Conservation (phyloP, 1,140 invertebrate species). For the Drosophila tani region DNA sequence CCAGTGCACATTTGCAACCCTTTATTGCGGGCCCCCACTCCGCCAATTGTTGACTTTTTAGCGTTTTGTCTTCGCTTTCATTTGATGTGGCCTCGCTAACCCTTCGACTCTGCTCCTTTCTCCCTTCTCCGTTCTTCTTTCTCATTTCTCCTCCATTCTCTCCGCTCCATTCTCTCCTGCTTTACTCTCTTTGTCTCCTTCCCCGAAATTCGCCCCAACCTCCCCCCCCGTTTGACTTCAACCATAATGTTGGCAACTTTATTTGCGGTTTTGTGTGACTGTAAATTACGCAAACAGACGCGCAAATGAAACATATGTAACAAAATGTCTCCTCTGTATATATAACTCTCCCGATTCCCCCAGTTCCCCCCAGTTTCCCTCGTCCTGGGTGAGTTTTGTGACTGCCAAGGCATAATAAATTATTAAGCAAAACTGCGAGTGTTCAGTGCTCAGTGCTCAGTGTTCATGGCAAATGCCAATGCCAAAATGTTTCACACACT, state of each 20-base stretch:
- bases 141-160: neutral
- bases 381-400: slow-evolving; percentile 42
- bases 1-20: slow-evolving; percentile 52
- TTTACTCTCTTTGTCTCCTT: neutral
- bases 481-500: slow-evolving; percentile 74
- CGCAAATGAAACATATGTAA: slow-evolving; percentile 79
- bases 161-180: too few species aligned
- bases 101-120: slow-evolving; percentile 6
- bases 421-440: slow-evolving; percentile 78
- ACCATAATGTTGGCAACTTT: slow-evolving; percentile 78
- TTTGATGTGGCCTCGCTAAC: slow-evolving; percentile 54
- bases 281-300: slow-evolving; percentile 80
- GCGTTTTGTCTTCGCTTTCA: slow-evolving; percentile 73
- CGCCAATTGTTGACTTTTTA: slow-evolving; percentile 74
- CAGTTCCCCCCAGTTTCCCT: neutral
- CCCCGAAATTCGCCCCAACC: neutral
- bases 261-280: slow-evolving; percentile 81
- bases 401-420: slow-evolving; percentile 78
- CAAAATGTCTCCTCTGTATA: slow-evolving; percentile 51
- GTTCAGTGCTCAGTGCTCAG: slow-evolving; percentile 62
- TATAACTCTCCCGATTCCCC: slow-evolving; percentile 35
- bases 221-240: neutral
- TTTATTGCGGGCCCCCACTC: slow-evolving; percentile 39
- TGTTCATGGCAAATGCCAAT: slow-evolving; percentile 71
- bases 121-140: neutral